Base-by-base conservation (phyloP, 2,888 invertebrate species). In the Chironomus riparius region DNA sequence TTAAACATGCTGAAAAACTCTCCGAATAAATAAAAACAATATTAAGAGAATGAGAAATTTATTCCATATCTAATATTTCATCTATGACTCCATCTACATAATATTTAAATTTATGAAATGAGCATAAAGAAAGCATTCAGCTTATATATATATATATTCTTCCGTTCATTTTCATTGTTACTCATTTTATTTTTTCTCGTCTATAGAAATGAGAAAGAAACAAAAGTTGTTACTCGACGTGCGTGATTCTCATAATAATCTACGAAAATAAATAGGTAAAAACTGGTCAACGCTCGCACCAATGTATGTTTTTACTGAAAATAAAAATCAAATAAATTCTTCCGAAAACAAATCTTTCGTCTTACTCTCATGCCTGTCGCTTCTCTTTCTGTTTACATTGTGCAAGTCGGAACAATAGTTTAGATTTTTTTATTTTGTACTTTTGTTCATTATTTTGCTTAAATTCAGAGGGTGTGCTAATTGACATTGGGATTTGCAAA, bases 231-330 rank as follows among this genome's bases (percentile, higher is more conserved):
- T 65, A 21, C 24, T 65, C 65, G 21, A 10, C 24, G 65, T 65
- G 65, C 65, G 65, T 65, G 65, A 65, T 65, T 65, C 24, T 21
- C 65, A 65, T 65, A 65, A 65, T 24, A 65, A 13, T 65, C 56
- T 65, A 21, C 65, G n/a, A 56, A 38, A 38, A 38, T 38, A 38
- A 38, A 56, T 18, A 56, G 56, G 18, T 56, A 50, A 50, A 38
- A 38, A 4, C 38, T 38, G 38, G 38, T 56, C n/a, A 18, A n/a
- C 56, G 56, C 56, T 18, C 56, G 18, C 56, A 18, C 56, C 56
- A 18, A 18, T 56, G 56, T 56, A 6, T 50, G 15, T 50, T 13
- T 50, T n/a, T 50, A 38, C 38, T 50, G 15, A 50, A 50, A 50
- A 50, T 50, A 50, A n/a, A 56, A 15, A 56, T 56, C 56, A 56